Conservation (phyloP, 2,888 invertebrate species). For the Galerucella pusilla region DNA sequence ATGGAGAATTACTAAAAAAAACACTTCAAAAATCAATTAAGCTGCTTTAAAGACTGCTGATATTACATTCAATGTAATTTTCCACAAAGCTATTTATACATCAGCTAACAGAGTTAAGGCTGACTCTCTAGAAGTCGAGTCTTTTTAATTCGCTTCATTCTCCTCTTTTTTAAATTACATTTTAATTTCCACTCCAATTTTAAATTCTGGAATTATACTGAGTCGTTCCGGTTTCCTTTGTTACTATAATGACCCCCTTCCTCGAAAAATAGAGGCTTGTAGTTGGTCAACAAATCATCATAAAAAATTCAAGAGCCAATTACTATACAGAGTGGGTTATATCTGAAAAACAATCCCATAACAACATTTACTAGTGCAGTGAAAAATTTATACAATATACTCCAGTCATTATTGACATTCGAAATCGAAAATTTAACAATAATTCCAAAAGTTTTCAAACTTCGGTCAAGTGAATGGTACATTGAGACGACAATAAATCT, state of each 20-base stretch:
- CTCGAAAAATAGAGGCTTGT: background rate
- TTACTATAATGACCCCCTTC: background rate
- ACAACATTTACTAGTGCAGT: no score
- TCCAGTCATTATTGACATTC: no score
- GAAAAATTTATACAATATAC: no score
- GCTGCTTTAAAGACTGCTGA: background rate
- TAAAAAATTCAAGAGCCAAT: background rate
- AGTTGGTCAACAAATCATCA: background rate
- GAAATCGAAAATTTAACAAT: no score
- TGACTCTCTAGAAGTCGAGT: background rate
- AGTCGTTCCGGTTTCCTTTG: background rate
- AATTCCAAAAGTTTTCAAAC: no score
- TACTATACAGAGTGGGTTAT: no score
- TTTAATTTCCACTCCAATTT: conserved; percentile 15
- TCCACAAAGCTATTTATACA: background rate
- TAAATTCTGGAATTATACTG: background rate
- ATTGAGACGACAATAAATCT: no score
- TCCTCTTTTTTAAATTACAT: conserved; percentile 9
- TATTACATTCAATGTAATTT: conserved; percentile 6
- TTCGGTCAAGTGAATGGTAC: no score
- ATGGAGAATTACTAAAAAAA: background rate
- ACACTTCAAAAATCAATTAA: conserved; percentile 10
- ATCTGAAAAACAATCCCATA: no score
- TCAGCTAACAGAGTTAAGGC: background rate
- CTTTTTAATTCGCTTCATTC: conserved; percentile 1